Conservation (phyloP, 2,888 invertebrate species). For the Temnothorax ravouxi region DNA sequence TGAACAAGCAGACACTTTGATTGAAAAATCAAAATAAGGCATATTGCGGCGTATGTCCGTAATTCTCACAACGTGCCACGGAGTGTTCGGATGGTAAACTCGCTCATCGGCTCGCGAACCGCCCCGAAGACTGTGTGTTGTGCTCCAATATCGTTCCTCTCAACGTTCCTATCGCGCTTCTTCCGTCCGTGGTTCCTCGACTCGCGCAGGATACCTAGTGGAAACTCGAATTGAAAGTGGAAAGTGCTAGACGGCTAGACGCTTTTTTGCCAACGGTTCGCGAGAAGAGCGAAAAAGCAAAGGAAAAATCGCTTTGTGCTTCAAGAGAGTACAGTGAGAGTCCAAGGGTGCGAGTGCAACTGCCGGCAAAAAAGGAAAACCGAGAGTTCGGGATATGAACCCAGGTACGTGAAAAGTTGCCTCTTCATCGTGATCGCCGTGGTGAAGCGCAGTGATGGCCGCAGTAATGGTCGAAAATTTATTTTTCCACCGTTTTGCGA, state of each 20-base stretch:
- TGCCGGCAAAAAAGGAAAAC: conserved; percentile 75
- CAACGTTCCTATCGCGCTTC: conserved; percentile 58
- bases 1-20: too few relatives aligned
- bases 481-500: neutral
- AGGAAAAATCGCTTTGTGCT: conserved; percentile 60
- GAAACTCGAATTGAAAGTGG: conserved; percentile 27
- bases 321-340: conserved; percentile 63
- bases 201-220: conserved; percentile 35
- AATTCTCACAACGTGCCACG: neutral
- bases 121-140: conserved; percentile 66
- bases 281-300: neutral
- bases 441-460: conserved; percentile 1
- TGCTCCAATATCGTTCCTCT: conserved; percentile 60
- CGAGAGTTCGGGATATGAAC: conserved; percentile 85
- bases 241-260: conserved; percentile 66
- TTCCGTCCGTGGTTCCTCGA: conserved; percentile 44
- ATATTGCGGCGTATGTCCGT: too few relatives aligned
- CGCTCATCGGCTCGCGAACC: conserved; percentile 36
- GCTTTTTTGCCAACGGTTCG: conserved; percentile 20
- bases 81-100: conserved; percentile 30
- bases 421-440: neutral
- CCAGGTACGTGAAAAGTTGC: conserved; percentile 82
- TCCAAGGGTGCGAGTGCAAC: conserved; percentile 59
- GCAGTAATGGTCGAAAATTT: neutral
- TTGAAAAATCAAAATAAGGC: too few relatives aligned